A percentile compares a stretch with the other conserved stretches of the same genome.
phyloP scores from a whole-genome alignment of 1,140 invertebrate species.

The Diploscapter pachys region DNA sequence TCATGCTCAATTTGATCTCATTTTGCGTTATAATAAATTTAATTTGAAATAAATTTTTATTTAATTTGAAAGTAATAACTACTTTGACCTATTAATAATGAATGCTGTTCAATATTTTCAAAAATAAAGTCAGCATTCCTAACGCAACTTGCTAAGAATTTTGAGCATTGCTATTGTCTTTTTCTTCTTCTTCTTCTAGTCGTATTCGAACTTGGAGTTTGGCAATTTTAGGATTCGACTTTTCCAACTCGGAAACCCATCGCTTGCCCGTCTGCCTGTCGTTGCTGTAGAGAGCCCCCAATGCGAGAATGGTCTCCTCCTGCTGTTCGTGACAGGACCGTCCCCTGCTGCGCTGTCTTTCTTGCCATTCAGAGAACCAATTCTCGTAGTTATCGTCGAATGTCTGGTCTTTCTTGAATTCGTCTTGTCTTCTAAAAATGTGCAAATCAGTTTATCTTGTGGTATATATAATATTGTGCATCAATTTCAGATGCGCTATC shows the following conservation, averaged over 20 bases:
- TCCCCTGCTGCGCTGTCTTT: not conserved
- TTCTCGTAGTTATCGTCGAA: constrained; percentile 22
- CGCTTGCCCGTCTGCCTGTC: constrained; percentile 74
- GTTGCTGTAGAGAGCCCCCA: constrained; percentile 61
- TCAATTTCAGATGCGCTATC: constrained; percentile 23
- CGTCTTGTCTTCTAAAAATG: constrained; percentile 15
- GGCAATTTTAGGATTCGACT: constrained; percentile 71
- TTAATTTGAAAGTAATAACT: too few relatives aligned
- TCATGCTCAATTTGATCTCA: too few relatives aligned
- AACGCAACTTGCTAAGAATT: too few relatives aligned
- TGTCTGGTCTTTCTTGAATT: constrained; percentile 10
- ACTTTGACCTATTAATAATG: too few relatives aligned
- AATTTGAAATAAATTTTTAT: too few relatives aligned
- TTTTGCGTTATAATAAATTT: too few relatives aligned
- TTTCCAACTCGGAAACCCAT: constrained; percentile 83
- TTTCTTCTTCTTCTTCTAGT: constrained; percentile 3
- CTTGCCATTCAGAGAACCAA: constrained; percentile 30
- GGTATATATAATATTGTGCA: constrained; percentile 15
- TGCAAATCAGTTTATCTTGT: constrained; percentile 2
- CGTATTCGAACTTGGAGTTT: constrained; percentile 19
- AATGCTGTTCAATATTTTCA: too few relatives aligned
- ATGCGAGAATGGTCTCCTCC: constrained; percentile 26
- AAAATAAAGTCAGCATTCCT: too few relatives aligned
- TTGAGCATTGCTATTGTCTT: not conserved
- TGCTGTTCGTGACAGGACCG: constrained; percentile 21